Evolutionary conservation across 2,113 vertebrate species (phyloP), one percentile per base, ranked within the genome.

Genomic region (Alaudala cheleensis): DNA sequence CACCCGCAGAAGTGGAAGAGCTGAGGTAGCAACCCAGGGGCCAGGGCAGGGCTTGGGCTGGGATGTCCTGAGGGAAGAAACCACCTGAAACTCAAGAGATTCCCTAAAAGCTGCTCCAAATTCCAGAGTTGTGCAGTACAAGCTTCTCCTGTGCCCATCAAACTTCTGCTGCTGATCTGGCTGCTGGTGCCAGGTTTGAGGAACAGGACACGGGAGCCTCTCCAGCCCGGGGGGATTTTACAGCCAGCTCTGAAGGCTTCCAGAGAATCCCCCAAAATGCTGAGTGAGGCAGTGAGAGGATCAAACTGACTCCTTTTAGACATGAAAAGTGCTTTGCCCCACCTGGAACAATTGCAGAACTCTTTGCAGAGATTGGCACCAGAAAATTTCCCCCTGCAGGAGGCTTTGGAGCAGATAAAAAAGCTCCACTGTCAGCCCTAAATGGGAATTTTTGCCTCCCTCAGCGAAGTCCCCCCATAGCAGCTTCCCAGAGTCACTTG

Each of bases 371-470:
- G 50, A 70, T 10, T 33, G 50, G 74, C 54, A 93, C 29, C 71
- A 77, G 82, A 54, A 92, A 77, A 93, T 86, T 70, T 61, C 18
- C 47, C 81, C 94, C 81, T 92, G 79, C 44, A 58, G 94, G 86
- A 54, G 54, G 92, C 66, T 93, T 88, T 44, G 58, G 53, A 19
- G n/a, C 1, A 17, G 85, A 71, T 58, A 62, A 61, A 87, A 77
- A 80, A 83, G 54, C 62, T 79, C 34, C 42, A 6, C 62, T 65
- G 40, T 22, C 85, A 91, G 76, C 76, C 54, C 33, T 22, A 54
- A 69, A 60, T 34, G 29, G n/a, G 2, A 1, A 21, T 82, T 92
- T 77, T 12, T 50, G 82, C n/a, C n/a, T 76, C 67, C 79, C 45
- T 72, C 82, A 83, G 74, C 2, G 0, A 81, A 77, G 71, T 24